These are phyloP conservation scores for Calliphora vomitoria DNA, from an alignment of 2,888 invertebrate genomes.

Conservation along the genomic window DNA sequence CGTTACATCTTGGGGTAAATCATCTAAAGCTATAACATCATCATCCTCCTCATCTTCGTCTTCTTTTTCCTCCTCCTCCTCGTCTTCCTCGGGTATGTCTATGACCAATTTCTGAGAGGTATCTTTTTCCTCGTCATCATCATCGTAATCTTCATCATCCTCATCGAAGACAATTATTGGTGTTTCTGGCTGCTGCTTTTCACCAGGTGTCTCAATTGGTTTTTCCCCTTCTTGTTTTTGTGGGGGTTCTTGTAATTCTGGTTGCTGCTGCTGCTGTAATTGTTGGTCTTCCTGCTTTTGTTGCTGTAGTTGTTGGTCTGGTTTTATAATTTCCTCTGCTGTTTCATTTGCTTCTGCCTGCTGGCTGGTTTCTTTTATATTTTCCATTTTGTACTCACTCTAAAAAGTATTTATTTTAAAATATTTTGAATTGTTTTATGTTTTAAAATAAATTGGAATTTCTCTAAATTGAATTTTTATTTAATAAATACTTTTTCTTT, in stretches of 20 bases:
- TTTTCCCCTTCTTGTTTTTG: background rate
- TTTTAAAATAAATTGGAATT: background rate
- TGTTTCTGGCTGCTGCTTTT: constrained; percentile 1
- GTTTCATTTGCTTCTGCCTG: background rate
- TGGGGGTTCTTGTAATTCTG: background rate
- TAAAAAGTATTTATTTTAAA: background rate
- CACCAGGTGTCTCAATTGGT: constrained; percentile 21
- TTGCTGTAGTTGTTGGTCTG: background rate
- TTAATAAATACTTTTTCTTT: constrained; percentile 17
- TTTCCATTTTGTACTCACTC: constrained; percentile 37
- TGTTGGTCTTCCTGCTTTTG: constrained; percentile 5
- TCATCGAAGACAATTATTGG: constrained; percentile 31
- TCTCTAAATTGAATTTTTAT: background rate
- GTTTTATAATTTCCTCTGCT: constrained; percentile 32
- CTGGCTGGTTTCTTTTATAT: constrained; percentile 1
- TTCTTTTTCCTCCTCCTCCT: constrained; percentile 53
- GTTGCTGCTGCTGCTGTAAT: constrained; percentile 37
- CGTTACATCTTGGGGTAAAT: constrained; percentile 1
- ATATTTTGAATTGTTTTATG: background rate
- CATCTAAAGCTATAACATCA: constrained; percentile 48
- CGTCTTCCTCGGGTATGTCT: constrained; percentile 66
- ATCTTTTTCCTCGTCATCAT: constrained; percentile 70
- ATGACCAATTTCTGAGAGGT: constrained; percentile 71
- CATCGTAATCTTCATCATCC: constrained; percentile 53
- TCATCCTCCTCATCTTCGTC: constrained; percentile 48